A percentile compares a stretch with the other conserved stretches of the same genome.
Evolutionary conservation across 1,140 invertebrate genomes (phyloP).

Genomic region (Diploscapter pachys): DNA sequence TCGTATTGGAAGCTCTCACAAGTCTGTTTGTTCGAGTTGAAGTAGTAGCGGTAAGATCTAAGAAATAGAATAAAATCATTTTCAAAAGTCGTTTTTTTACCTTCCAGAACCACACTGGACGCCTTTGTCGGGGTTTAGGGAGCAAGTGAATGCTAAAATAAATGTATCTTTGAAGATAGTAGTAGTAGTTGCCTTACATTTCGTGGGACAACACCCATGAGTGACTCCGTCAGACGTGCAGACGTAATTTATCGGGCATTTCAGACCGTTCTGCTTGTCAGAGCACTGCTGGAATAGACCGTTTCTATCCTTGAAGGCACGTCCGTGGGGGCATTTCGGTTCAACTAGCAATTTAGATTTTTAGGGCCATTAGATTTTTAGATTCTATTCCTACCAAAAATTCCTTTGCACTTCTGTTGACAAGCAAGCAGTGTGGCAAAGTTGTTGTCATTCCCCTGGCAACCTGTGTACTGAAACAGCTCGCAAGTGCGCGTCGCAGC

Average conservation of each 20-base stretch:
- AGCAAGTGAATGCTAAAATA: slow-evolving; percentile 32
- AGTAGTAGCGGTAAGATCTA: slow-evolving; percentile 35
- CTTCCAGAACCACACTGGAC: slow-evolving; percentile 33
- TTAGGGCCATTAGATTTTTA: too few relatives aligned
- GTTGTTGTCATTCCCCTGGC: slow-evolving; percentile 55
- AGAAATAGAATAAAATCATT: too few relatives aligned
- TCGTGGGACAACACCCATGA: slow-evolving; percentile 38
- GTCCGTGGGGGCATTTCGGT: slow-evolving; percentile 53
- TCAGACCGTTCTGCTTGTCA: slow-evolving; percentile 25
- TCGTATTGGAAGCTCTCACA: slow-evolving; percentile 41
- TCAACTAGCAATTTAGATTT: slow-evolving; percentile 39
- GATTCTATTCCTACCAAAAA: slow-evolving; percentile 35
- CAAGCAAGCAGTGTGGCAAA: slow-evolving; percentile 51
- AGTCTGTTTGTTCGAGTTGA: slow-evolving; percentile 33
- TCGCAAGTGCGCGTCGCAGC: slow-evolving; percentile 51
- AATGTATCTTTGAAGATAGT: too few relatives aligned
- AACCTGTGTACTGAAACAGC: slow-evolving; percentile 55
- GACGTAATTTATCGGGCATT: slow-evolving; percentile 37
- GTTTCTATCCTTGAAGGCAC: slow-evolving; percentile 50
- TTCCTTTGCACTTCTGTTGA: slow-evolving; percentile 54
- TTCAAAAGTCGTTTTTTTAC: too few relatives aligned
- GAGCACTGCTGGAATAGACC: slow-evolving; percentile 46
- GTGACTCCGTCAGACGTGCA: slow-evolving; percentile 34
- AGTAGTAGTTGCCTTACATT: slow-evolving; percentile 20
- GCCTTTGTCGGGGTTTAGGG: slow-evolving; percentile 32